Percentiles rank a stretch among this genome's conserved stretches.
These are phyloP conservation scores for Morpho achilles DNA, from an alignment of 2,888 invertebrate species.

Conservation along the genomic window DNA sequence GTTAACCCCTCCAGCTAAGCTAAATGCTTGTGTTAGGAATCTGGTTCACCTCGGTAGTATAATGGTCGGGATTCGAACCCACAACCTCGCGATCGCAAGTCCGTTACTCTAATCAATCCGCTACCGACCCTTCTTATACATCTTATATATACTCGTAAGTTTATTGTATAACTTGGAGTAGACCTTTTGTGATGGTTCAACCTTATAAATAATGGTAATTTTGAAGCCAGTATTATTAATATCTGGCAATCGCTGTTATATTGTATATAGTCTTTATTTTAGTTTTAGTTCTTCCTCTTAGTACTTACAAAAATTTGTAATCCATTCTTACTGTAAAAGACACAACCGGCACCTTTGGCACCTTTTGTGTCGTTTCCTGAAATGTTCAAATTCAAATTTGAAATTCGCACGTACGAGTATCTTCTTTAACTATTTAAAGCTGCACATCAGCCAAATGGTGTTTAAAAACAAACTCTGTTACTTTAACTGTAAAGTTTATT, in stretches of 20 bases:
- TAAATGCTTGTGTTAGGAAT: too few relatives aligned
- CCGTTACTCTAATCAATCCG: too few relatives aligned
- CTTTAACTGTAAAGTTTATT: constrained; percentile 24
- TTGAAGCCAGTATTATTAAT: neutral
- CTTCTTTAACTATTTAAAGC: constrained; percentile 35
- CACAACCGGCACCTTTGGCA: constrained; percentile 14
- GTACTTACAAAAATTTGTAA: neutral
- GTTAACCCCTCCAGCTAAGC: too few relatives aligned
- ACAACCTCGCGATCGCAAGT: too few relatives aligned
- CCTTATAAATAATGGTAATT: neutral
- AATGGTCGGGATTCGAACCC: too few relatives aligned
- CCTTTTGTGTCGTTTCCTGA: constrained; percentile 12
- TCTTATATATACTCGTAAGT: neutral
- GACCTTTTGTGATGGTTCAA: neutral
- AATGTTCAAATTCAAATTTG: constrained; percentile 29
- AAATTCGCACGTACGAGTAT: constrained; percentile 30
- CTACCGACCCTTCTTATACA: too few relatives aligned
- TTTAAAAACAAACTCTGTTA: constrained; percentile 19
- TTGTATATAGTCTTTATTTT: neutral
- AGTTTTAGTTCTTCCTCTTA: neutral
- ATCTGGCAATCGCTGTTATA: neutral
- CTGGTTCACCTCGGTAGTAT: too few relatives aligned
- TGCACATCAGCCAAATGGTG: neutral
- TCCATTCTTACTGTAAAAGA: constrained; percentile 9
- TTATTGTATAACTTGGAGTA: neutral